Evolutionary conservation across 2,797 vertebrate species (phyloP).

Genomic region (Acanthiza pusilla): DNA sequence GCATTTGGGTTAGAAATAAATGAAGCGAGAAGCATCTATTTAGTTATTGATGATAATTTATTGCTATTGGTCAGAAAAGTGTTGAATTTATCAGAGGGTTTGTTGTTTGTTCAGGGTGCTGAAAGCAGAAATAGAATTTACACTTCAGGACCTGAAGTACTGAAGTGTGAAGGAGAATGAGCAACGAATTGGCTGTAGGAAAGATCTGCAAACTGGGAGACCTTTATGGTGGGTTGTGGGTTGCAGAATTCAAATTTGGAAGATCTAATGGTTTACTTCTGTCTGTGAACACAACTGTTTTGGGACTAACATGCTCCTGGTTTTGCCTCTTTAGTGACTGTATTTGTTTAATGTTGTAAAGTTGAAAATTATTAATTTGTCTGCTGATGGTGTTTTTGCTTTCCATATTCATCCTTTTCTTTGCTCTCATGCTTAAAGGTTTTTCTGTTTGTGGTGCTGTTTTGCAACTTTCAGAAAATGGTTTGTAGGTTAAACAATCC

Average conservation of each 20-base stretch:
- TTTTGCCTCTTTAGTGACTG: not conserved
- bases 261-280: not conserved
- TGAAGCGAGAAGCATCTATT: slow-evolving; percentile 75
- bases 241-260: not conserved
- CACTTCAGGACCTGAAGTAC: slow-evolving; percentile 28
- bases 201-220: not conserved
- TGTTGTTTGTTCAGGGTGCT: slow-evolving; percentile 74
- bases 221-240: not conserved
- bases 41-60: slow-evolving; percentile 77
- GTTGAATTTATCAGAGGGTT: slow-evolving; percentile 78
- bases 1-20: slow-evolving; percentile 76
- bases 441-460: not conserved
- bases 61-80: slow-evolving; percentile 78
- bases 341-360: not conserved
- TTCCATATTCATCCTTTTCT: not conserved
- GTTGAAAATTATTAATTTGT: not conserved
- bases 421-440: not conserved
- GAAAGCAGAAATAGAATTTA: slow-evolving; percentile 76
- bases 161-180: not conserved
- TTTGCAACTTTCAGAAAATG: not conserved
- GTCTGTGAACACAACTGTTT: not conserved
- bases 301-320: not conserved
- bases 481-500: not conserved
- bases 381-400: not conserved
- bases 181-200: not conserved